phyloP scores from a whole-genome alignment of 2,797 vertebrate species.

The Labeo calbasu region DNA sequence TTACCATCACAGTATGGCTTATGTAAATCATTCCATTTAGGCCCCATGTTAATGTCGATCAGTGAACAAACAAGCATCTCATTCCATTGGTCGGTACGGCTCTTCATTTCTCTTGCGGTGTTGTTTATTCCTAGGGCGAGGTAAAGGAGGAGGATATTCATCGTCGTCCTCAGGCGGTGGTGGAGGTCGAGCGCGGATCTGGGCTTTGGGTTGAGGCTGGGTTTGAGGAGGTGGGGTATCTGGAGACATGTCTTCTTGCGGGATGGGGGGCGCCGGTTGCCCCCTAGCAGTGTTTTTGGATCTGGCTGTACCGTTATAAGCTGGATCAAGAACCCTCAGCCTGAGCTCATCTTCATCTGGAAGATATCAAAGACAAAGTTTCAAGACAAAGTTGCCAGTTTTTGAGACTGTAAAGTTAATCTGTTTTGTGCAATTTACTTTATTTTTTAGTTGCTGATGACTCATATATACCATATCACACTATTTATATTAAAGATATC shows the following conservation, averaged over 20 bases:
- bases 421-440: not conserved
- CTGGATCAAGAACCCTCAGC: not conserved
- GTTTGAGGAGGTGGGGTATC: not conserved
- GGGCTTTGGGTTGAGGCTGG: slow-evolving; percentile 13
- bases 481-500: too few species aligned
- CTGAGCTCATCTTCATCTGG: slow-evolving; percentile 54
- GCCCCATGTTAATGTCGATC: too few species aligned
- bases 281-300: slow-evolving; percentile 54
- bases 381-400: not conserved
- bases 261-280: slow-evolving; percentile 55
- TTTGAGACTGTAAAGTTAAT: not conserved
- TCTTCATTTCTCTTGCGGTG: slow-evolving; percentile 9
- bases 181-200: slow-evolving; percentile 47
- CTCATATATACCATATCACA: too few species aligned
- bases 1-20: not conserved
- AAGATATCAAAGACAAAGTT: not conserved
- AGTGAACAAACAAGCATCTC: not conserved
- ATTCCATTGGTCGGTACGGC: slow-evolving; percentile 39
- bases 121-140: slow-evolving; percentile 72
- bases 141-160: slow-evolving; percentile 70
- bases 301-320: not conserved
- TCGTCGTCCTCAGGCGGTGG: slow-evolving; percentile 30
- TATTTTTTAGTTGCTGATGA: too few species aligned
- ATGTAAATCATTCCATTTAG: not conserved
- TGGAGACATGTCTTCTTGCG: not conserved